A percentile compares a stretch with the other conserved stretches of the same genome.
Conservation (phyloP, 2,113 vertebrate genomes). For the Chloroceryle aenea region DNA sequence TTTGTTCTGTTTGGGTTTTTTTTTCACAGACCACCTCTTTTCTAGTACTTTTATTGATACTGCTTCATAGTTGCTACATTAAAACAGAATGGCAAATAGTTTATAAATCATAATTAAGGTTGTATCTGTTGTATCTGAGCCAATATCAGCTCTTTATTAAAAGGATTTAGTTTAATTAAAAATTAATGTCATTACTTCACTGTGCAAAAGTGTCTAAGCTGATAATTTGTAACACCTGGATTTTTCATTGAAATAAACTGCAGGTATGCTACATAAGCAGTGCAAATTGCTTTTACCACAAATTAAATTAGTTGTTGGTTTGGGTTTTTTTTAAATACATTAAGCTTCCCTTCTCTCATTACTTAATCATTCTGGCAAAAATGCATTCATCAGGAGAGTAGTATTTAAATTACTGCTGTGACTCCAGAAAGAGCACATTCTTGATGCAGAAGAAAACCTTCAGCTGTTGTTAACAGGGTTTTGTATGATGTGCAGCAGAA, state of each 20-base stretch:
- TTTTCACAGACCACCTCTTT: neutral
- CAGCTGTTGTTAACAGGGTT: fast-evolving
- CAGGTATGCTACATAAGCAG: neutral
- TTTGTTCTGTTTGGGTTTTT: too few relatives aligned
- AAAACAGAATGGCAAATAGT: neutral
- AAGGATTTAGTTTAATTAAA: neutral
- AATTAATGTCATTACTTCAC: neutral
- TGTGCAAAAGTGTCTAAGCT: neutral
- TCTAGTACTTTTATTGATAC: neutral
- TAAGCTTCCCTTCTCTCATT: neutral
- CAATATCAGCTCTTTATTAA: neutral
- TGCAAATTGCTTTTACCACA: neutral
- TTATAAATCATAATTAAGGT: neutral
- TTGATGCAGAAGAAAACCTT: neutral
- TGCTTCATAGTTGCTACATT: neutral
- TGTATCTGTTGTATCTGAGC: neutral
- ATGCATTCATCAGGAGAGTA: neutral
- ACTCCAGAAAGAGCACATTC: neutral
- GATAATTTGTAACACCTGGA: neutral
- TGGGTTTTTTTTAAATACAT: neutral
- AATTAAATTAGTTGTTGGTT: neutral
- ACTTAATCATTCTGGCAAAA: neutral
- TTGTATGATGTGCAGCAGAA: fast-evolving
- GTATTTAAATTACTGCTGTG: neutral
- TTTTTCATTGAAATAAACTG: neutral